Base-by-base conservation (phyloP, 2,888 invertebrate genomes). In the Melolontha melolontha region DNA sequence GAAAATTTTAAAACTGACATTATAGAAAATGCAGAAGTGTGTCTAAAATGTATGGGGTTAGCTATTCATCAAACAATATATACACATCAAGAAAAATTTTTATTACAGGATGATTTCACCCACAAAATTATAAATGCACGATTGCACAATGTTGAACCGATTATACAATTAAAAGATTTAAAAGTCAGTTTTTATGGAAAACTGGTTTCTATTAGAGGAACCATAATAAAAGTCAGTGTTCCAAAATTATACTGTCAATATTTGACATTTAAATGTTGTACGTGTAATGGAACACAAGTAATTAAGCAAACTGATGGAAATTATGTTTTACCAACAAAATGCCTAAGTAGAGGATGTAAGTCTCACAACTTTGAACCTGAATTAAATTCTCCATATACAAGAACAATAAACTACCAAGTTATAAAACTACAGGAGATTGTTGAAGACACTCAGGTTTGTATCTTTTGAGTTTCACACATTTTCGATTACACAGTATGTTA, bases 371-470 rank as follows among this genome's bases (percentile, higher is more conserved):
- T 92, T 82, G 85, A 85, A 65, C 87, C 90, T 0, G 75, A 89
- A 41, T 86, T 89, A 68, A 86, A 87, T 50, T 93, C 93, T 0
- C 86, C 87, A 0, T 88, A 89, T 74, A 93, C 94, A 1, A 89
- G 87, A 75, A 92, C 94, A 6, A 87, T 91, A 29, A 90, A 91
- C 75, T 91, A 90, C 85, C 96, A 97, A 85, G 89, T 88, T 12
- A 88, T 96, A 62, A 91, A 92, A 77, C 84, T 97, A 68, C 94
- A 95, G 81, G 96, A 97, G 82, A 88, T 92, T 73, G 84, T 87
- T 69, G 85, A 85, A 34, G 90, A 91, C 76, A 89, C 90, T 71
- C 88, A 90, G 85, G 90, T 90, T 72, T 70, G 67, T 55, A 55
- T 52, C 39, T 5, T 12, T 34, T 55, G 7, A 54, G 34, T 71